Conservation (phyloP, 2,888 invertebrate genomes). For the Branchellion lobata region DNA sequence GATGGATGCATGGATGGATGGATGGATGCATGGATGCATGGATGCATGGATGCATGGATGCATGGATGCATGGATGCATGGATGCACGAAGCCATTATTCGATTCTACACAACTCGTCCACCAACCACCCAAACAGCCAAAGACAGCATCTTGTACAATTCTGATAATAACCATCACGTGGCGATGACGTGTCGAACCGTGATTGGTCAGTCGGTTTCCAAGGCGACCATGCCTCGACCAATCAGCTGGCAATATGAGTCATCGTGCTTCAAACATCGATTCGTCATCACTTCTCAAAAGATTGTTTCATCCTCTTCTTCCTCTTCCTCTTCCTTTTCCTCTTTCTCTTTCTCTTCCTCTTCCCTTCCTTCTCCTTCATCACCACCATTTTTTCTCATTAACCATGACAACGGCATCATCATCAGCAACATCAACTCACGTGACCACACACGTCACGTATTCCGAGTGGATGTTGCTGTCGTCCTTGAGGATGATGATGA, state of each 20-base stretch:
- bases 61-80: background rate
- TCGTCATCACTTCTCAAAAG: slow-evolving; percentile 1
- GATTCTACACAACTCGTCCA: background rate
- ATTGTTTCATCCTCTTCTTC: background rate
- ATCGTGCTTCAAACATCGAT: background rate
- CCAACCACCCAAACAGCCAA: background rate
- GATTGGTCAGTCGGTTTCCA: no score
- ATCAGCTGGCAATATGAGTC: background rate
- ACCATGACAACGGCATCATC: background rate
- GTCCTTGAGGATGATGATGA: no score
- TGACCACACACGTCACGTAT: no score
- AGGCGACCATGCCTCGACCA: no score
- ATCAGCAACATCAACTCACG: slow-evolving; percentile 13
- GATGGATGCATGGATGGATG: no score
- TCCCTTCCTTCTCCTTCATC: background rate
- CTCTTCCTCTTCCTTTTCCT: background rate
- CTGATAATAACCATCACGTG: background rate
- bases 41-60: background rate
- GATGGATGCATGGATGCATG: no score
- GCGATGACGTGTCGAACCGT: slow-evolving; percentile 11
- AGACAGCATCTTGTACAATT: no score
- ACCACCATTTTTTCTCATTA: background rate
- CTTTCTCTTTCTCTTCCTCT: background rate
- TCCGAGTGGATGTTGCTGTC: no score
- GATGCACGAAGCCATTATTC: background rate